Evolutionary conservation across 2,888 invertebrate genomes (phyloP).

Genomic region (Altica lythri): DNA sequence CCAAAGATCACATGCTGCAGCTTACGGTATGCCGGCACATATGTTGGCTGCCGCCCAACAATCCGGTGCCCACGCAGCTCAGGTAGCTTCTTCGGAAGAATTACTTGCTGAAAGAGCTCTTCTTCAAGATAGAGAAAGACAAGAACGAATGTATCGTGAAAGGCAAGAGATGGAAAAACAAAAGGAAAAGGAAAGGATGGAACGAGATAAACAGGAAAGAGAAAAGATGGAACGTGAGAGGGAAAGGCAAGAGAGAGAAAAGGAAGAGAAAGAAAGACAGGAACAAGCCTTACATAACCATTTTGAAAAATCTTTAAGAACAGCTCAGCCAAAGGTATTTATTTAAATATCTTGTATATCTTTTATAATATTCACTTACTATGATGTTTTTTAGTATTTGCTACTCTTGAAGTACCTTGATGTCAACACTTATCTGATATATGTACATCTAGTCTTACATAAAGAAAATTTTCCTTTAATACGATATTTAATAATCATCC

Average conservation of each 20-base stretch:
- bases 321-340: constrained; percentile 75
- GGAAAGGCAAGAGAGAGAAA: constrained; percentile 55
- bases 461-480: too few relatives aligned
- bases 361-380: constrained; percentile 2
- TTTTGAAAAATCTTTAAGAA: constrained; percentile 85
- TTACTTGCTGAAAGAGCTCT: constrained; percentile 59
- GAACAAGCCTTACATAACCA: constrained; percentile 82
- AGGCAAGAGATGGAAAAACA: constrained; percentile 68
- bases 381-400: constrained; percentile 36
- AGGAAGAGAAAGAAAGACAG: constrained; percentile 63
- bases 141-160: constrained; percentile 67
- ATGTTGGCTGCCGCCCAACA: constrained; percentile 32
- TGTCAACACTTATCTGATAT: constrained; percentile 28
- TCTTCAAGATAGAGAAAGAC: constrained; percentile 67
- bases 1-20: constrained; percentile 22
- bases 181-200: constrained; percentile 58
- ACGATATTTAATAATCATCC: too few relatives aligned
- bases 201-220: constrained; percentile 50
- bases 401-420: constrained; percentile 36
- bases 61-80: constrained; percentile 33
- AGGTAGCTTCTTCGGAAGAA: constrained; percentile 56
- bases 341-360: background rate
- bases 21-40: constrained; percentile 35
- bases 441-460: background rate
- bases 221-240: constrained; percentile 51